Base-by-base conservation (phyloP, 1,140 invertebrate genomes). In the Drosophila tsacasi region DNA sequence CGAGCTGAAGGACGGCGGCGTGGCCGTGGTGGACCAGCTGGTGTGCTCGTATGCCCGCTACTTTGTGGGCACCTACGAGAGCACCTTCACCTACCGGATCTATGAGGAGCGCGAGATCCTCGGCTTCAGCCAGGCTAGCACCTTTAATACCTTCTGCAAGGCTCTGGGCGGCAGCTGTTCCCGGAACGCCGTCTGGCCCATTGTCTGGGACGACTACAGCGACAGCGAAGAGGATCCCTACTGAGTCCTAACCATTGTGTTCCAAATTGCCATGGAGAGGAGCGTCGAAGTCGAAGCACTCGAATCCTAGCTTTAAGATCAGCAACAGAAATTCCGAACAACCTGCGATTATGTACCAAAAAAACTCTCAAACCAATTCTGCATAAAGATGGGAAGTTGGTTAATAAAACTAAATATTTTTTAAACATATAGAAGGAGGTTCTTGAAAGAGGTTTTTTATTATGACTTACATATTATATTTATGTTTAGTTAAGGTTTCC, bases 21-120 rank as follows among this genome's bases (percentile, higher is more conserved):
- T 98, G 42, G 98, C 98, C 3, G 98, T 99, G 72, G 96, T 99
- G 63, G 98, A 99, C 93, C 99, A 99, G 94, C 97, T 99, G 81
- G 97, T 99, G 76, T 98, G 97, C 94, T 96, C 98, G 0, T 95
- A 97, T 93, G 96, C 97, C 7, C 95, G 95, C 95, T 95, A 90
- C 96, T 96, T 94, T 98, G 95, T 99, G 75, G 98, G 99, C 32
- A 98, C 97, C 1, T 95, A 96, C 91, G 97, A 98, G 91, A 99
- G 98, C 73, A 99, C 99, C 27, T 99, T 99, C 93, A 97, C 98
- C 15, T 99, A 97, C 92, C 94, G 98, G 58, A 99, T 99, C 75
- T 98, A 99, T 94, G 99, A 99, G 93, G 98, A 99, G 92, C 94
- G 99, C 49, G 98, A 99, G 94, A 98, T 99, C 72, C 92, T 99